phyloP scores from a whole-genome alignment of 1,140 invertebrate genomes.

The Neotoxoptera formosana region DNA sequence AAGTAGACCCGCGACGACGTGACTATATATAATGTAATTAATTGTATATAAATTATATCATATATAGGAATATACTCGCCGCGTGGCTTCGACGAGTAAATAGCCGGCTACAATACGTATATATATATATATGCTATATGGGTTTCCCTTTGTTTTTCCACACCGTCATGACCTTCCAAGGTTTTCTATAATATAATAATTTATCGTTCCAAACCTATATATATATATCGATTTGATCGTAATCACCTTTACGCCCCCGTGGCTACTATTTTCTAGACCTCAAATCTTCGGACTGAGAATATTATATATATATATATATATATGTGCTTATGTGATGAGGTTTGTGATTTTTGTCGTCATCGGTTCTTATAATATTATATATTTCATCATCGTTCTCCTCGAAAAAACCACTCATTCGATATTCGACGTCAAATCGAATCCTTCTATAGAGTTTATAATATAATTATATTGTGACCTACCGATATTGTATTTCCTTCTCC shows the following conservation, averaged over 20 bases:
- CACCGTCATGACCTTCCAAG: not conserved
- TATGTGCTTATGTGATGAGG: not conserved
- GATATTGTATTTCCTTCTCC: not conserved
- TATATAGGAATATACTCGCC: not conserved
- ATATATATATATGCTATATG: not conserved
- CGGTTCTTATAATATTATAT: not conserved
- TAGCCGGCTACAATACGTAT: too few species aligned
- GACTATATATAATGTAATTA: not conserved
- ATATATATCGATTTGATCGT: not conserved
- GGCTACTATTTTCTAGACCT: not conserved
- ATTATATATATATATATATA: not conserved
- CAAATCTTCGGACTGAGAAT: not conserved
- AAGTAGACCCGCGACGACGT: not conserved
- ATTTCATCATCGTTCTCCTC: not conserved
- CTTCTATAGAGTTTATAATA: not conserved
- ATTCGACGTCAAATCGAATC: not conserved
- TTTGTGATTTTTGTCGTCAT: not conserved
- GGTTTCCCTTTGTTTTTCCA: not conserved
- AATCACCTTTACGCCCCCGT: not conserved
- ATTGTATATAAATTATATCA: not conserved
- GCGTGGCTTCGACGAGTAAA: too few species aligned
- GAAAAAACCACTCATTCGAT: not conserved
- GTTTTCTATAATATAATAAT: not conserved
- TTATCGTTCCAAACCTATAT: not conserved
- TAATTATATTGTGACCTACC: too few species aligned